Base-by-base conservation (phyloP, 2,888 invertebrate species). In the Agapetus fuscipes region DNA sequence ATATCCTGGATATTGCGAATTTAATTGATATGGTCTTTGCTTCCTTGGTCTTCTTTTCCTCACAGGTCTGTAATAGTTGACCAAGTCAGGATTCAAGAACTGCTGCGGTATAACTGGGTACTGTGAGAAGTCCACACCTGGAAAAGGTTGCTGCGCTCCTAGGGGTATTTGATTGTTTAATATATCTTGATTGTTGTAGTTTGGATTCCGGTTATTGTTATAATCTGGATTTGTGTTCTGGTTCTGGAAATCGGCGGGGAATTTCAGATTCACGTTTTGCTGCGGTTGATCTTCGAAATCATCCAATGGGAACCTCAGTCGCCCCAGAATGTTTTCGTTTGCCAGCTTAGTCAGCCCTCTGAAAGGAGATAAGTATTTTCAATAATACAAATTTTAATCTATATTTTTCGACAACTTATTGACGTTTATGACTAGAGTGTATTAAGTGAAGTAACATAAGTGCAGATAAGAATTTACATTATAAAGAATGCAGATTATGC, bases 321-420 rank as follows among this genome's bases (percentile, higher is more conserved):
- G 34, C 31, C 42, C 37, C 4, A 28, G 11, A 6, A 13, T 36
- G 11, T 44, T 35, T 32, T 31, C 37, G 0, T 29, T 12, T 2
- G 44, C 47, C 13, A 47, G 34, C 29, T 30, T 41, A 11, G 39
- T 32, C 17, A 47, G 26, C 13, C 30, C 28, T 13, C 47, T 47
- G 30, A 12, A 43, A 43, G 25, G 3, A 14, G 17, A 30, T 29
- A 6, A 20, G 9, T 16, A 27, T n/a, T n/a, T n/a, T n/a, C n/a
- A n/a, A n/a, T n/a, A n/a, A n/a, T n/a, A n/a, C n/a, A n/a, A n/a
- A n/a, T n/a, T n/a, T n/a, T n/a, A n/a, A n/a, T n/a, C n/a, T n/a
- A n/a, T n/a, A n/a, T n/a, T n/a, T n/a, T n/a, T n/a, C n/a, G n/a
- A n/a, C n/a, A n/a, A n/a, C n/a, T n/a, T n/a, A n/a, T n/a, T n/a